Evolutionary conservation across 2,113 vertebrate genomes (phyloP), one percentile per base, ranked within the genome.

Genomic region (Calidris pygmaea): DNA sequence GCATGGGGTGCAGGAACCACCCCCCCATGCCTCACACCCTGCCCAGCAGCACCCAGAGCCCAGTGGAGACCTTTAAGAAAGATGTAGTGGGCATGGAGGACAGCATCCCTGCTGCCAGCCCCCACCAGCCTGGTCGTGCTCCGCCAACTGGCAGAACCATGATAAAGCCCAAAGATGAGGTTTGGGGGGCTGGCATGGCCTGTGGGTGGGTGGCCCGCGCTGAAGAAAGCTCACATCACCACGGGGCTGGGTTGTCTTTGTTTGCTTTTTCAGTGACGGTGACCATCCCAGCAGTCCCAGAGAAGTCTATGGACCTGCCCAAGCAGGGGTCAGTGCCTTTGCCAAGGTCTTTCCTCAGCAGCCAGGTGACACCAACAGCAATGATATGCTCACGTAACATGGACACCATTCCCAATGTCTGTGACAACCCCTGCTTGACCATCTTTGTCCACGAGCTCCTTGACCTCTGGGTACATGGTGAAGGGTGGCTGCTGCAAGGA

Each of bases 241-340:
- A 16, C 2, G 12, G 12, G 39, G 19, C 4, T 15, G 48, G n/a
- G n/a, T 21, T 37, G 45, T 19, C 24, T 70, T 68, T 35, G 8
- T n/a, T 50, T 68, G 47, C 48, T 23, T 32, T 30, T 23, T 53
- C 48, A 72, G 27, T 35, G 39, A 48, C 1, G 2, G 35, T 22
- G n/a, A 52, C 70, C 35, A 53, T 27, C 20, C 29, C 4, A 2
- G 20, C 1, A 3, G 35, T 21, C 7, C 18, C 1, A 1, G 18
- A 12, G 70, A 24, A 39, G 50, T 19, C 70, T 7, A 5, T 1
- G 9, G 34, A 35, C 11, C 60, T 63, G 37, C 26, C 26, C 6
- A 8, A 45, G 65, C 41, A 66, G 30, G 41, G 41, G 20, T 35
- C 23, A 27, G 23, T 8, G 4, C 48, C 70, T 41, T 41, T 5